Evolutionary conservation across 2,888 invertebrate species (phyloP).

Genomic region (Orthosia cruda): DNA sequence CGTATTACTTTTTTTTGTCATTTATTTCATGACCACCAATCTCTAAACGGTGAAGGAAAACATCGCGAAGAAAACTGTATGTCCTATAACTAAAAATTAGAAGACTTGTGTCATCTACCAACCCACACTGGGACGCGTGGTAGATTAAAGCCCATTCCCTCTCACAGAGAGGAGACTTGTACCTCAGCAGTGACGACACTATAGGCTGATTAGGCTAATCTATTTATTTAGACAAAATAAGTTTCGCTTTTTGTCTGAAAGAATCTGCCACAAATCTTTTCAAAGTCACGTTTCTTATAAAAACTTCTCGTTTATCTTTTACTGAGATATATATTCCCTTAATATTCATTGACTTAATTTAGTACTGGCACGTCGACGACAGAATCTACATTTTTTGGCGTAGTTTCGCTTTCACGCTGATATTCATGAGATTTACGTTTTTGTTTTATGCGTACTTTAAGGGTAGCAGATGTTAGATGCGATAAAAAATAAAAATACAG

Average conservation of each 20-base stretch:
- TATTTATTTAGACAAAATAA: background rate
- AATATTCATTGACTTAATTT: conserved; percentile 77
- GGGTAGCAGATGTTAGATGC: background rate
- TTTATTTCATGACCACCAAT: no score
- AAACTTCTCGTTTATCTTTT: conserved; percentile 39
- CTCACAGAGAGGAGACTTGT: no score
- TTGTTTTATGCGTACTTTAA: background rate
- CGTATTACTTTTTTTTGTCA: no score
- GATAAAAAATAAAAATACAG: no score
- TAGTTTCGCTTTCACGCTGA: conserved; percentile 2
- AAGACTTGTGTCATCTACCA: no score
- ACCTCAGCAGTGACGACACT: no score
- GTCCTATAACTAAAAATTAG: no score
- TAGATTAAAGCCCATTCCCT: no score
- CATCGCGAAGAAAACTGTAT: no score
- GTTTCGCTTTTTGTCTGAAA: background rate
- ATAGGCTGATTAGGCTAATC: no score
- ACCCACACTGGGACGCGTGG: no score
- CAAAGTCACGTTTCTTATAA: conserved; percentile 37
- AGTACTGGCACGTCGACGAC: conserved; percentile 71
- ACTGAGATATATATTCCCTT: conserved; percentile 33
- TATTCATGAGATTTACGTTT: background rate
- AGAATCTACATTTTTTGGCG: background rate
- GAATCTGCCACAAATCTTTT: conserved; percentile 21
- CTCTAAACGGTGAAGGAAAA: no score